phyloP scores from a whole-genome alignment of 1,140 invertebrate species.

The Sycobia sp. region DNA sequence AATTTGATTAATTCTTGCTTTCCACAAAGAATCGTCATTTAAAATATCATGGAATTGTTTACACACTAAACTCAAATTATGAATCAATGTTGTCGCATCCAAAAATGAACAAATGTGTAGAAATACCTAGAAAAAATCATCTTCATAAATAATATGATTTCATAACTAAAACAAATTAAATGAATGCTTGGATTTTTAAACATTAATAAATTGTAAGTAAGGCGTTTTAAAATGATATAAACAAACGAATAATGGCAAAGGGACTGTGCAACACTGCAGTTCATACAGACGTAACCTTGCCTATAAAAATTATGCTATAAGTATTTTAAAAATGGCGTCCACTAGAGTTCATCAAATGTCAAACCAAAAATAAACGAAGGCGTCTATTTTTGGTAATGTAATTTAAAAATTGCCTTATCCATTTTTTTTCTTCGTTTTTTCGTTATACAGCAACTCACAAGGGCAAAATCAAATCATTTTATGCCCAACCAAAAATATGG shows the following conservation, averaged over 20 bases:
- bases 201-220: background rate
- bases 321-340: slow-evolving; percentile 40
- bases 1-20: slow-evolving; percentile 49
- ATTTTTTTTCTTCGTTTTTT: too few relatives aligned
- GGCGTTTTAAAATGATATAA: too few relatives aligned
- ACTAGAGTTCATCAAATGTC: slow-evolving; percentile 38
- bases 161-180: background rate
- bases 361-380: slow-evolving; percentile 11
- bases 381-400: slow-evolving; percentile 9
- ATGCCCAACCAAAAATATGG: too few relatives aligned
- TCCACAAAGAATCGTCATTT: slow-evolving; percentile 54
- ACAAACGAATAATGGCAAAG: background rate
- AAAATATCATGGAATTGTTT: slow-evolving; percentile 54
- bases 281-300: background rate
- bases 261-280: background rate
- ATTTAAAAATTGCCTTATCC: too few relatives aligned
- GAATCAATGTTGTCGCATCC: slow-evolving; percentile 51
- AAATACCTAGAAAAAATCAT: slow-evolving; percentile 46
- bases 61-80: slow-evolving; percentile 48
- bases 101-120: slow-evolving; percentile 56
- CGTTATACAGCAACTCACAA: too few relatives aligned
- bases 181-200: background rate
- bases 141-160: background rate
- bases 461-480: too few relatives aligned
- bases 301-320: too few relatives aligned